Percentiles rank a stretch among this genome's conserved stretches.
These are phyloP conservation scores for Lasius platythorax DNA, from an alignment of 2,888 invertebrate genomes.

Conservation along the genomic window DNA sequence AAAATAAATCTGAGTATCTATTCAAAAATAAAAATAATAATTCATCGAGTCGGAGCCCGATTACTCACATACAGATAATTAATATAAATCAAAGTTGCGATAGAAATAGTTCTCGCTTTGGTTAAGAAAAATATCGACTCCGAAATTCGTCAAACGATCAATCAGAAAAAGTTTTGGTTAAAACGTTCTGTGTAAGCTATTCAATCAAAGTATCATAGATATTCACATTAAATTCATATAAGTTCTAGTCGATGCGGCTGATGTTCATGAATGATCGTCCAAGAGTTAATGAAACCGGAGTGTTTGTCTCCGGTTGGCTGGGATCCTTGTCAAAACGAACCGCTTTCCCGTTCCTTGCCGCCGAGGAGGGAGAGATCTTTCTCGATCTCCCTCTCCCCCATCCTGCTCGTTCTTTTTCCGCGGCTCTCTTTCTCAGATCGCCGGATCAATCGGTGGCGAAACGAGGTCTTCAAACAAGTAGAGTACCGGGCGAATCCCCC, in stretches of 20 bases:
- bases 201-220: background rate
- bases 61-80: background rate
- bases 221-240: background rate
- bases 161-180: background rate
- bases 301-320: background rate
- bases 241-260: background rate
- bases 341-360: slow-evolving; percentile 6
- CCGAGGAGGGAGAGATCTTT: background rate
- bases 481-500: slow-evolving; percentile 39
- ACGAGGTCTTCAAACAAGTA: slow-evolving; percentile 56
- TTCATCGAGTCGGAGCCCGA: background rate
- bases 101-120: background rate
- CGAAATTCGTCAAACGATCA: background rate
- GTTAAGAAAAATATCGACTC: background rate
- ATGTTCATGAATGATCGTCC: background rate
- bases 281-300: slow-evolving; percentile 5
- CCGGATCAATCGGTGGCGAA: slow-evolving; percentile 55
- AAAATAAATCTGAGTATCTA: background rate
- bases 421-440: slow-evolving; percentile 47
- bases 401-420: background rate
- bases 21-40: background rate
- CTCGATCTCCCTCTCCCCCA: background rate
- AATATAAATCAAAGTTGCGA: background rate
- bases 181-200: background rate
- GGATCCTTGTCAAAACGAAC: slow-evolving; percentile 32